Base-by-base conservation (phyloP, 2,113 vertebrate genomes). In the Macaca fascicularis region DNA sequence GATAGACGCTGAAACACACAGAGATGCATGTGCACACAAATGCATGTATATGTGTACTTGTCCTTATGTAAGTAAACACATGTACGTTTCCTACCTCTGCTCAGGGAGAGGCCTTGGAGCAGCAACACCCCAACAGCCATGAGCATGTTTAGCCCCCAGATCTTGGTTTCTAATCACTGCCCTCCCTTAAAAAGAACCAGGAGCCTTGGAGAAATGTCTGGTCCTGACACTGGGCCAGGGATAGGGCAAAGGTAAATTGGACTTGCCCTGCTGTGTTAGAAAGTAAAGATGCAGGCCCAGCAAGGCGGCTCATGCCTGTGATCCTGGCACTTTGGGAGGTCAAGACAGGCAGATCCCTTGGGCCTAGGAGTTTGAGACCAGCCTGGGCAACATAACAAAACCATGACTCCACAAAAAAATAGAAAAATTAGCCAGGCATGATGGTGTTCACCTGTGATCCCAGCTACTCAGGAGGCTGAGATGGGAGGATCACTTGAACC, bases 41-140 rank as follows among this genome's bases (percentile, higher is more conserved):
- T 14, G 45, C 13, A 32, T 11, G 19, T 14, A 4, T 7, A 1
- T 17, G 19, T 1, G 13, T 17, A 9, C 16, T 32, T n/a, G 13
- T 32, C 2, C 20, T 8, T 90, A n/a, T 0, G 12, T 76, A 16
- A 76, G 43, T 40, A 67, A 67, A 12, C 57, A 48, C n/a, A 4
- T 64, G 55, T 2, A 6, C 3, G 1, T 35, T 25, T 27, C 50
- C 48, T 50, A 23, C 19, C 25, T 61, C 23, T 30, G 13, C 76
- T 3, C 11, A 11, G 11, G 19, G 43, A 38, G 50, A 52, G n/a
- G n/a, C 13, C 10, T 20, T 8, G 6, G 30, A 38, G n/a, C 27
- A 61, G 70, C 6, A 23, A 14, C 38, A 8, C 43, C 43, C 43
- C 43, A 27, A 83, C 35, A 20, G 12, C 70, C 9, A 9, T 1